Percentiles rank a stretch among this genome's conserved stretches.
phyloP scores from a whole-genome alignment of 2,888 invertebrate genomes.

The Epinotia brunnichana region DNA sequence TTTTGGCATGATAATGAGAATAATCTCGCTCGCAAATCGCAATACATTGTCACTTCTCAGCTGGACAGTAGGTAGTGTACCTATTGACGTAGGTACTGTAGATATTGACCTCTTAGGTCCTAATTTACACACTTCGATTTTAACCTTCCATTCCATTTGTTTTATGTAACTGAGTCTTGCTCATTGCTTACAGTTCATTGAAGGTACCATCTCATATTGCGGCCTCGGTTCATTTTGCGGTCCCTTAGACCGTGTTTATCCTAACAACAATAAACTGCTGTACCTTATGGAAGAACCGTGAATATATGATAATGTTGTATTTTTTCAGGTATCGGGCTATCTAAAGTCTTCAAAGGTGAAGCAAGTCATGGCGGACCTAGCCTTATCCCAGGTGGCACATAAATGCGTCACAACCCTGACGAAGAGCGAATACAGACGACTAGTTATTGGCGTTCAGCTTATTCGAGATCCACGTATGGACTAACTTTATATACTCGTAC shows the following conservation, averaged over 20 bases:
- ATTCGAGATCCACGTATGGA: slow-evolving; percentile 94
- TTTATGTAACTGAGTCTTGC: not conserved
- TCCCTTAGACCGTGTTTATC: too few relatives aligned
- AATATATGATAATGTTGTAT: too few relatives aligned
- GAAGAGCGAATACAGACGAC: slow-evolving; percentile 93
- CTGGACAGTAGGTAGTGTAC: too few relatives aligned
- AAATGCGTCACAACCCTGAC: slow-evolving; percentile 92
- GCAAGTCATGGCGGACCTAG: slow-evolving; percentile 96
- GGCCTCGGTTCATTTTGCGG: too few relatives aligned
- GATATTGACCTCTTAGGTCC: not conserved
- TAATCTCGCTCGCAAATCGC: too few relatives aligned
- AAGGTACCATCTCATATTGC: too few relatives aligned
- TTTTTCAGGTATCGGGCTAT: slow-evolving; percentile 88
- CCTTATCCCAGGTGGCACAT: slow-evolving; percentile 94
- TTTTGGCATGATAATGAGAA: too few relatives aligned
- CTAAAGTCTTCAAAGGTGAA: slow-evolving; percentile 93
- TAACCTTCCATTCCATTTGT: not conserved
- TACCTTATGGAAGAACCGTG: too few relatives aligned
- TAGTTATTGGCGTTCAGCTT: slow-evolving; percentile 96
- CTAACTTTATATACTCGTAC: not conserved
- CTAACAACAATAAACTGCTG: too few relatives aligned
- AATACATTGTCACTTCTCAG: too few relatives aligned
- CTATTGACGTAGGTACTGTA: not conserved
- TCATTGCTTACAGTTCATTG: not conserved
- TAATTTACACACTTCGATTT: not conserved